Base-by-base conservation (phyloP, 1,140 invertebrate genomes). In the Globodera rostochiensis region DNA sequence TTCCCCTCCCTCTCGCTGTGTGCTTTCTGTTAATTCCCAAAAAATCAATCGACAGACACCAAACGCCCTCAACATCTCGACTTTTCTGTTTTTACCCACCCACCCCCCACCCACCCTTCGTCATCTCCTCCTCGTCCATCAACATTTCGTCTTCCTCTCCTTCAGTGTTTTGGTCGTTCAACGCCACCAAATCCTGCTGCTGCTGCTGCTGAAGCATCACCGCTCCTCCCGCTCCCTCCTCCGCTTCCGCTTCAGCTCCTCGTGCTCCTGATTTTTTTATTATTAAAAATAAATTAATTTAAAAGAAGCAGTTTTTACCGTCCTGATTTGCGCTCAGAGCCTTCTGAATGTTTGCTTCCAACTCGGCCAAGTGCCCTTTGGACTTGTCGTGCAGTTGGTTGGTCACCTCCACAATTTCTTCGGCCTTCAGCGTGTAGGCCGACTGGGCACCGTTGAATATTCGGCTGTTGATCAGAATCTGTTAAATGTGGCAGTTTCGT, bases 371-470 rank as follows among this genome's bases (percentile, higher is more conserved):
- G 53, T 85, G 46, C 25, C 49, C 71, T 53, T 46, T 7, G 7
- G 86, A 71, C 53, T 87, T 66, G 21, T 19, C 81, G 1, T 87
- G 46, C 15, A 85, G 21, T 64, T 73, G 46, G 21, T 87, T 74
- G 45, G 81, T 81, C n/a, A 57, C 49, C 21, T 21, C 49, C 36
- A 85, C 11, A 70, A 86, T 86, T 60, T 85, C 85, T n/a, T 50
- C 69, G n/a, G 85, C 85, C 73, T 86, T 86, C 19, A 60, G 21
- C 21, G 85, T 87, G 80, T 86, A 86, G 7, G 77, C 19, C 13
- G 84, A 86, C 66, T 85, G 57, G 36, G 74, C 50, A n/a, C 85
- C 85, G 66, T 85, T 86, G 80, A 74, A 86, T 1, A 84, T 77
- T 11, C 47, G 49, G 57, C 85, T 85, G 73, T 86, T 85, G 64